Evolutionary conservation across 2,113 vertebrate species (phyloP).

Genomic region (Balaenoptera acutorostrata): DNA sequence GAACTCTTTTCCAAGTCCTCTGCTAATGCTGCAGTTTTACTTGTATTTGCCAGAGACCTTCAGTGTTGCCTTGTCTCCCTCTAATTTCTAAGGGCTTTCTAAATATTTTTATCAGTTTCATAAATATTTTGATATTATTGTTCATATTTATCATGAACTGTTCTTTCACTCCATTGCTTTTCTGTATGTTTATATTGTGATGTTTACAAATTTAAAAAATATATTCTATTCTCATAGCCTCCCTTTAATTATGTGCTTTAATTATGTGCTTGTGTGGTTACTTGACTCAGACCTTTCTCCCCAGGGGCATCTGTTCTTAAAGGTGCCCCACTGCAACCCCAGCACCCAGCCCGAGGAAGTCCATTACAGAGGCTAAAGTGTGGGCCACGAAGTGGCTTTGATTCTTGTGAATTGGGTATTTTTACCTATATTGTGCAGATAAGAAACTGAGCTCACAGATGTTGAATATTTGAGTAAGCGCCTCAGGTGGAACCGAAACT

Average conservation of each 20-base stretch:
- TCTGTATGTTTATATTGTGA: not conserved
- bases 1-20: not conserved
- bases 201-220: not conserved
- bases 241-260: not conserved
- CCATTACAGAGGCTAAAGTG: not conserved
- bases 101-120: not conserved
- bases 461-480: not conserved
- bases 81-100: not conserved
- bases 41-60: not conserved
- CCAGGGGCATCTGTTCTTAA: not conserved
- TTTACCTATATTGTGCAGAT: not conserved
- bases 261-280: too few relatives aligned
- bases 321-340: not conserved
- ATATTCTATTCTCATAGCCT: not conserved
- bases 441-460: not conserved
- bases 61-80: not conserved
- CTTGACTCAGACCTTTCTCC: not conserved
- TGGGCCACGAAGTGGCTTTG: not conserved
- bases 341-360: not conserved
- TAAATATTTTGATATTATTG: not conserved
- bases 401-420: not conserved
- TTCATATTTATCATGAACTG: not conserved
- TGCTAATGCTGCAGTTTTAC: not conserved
- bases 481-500: not conserved
- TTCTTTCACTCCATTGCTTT: not conserved